Base-by-base conservation (phyloP, 2,797 vertebrate species). In the Triplophysa yarkandensis region DNA sequence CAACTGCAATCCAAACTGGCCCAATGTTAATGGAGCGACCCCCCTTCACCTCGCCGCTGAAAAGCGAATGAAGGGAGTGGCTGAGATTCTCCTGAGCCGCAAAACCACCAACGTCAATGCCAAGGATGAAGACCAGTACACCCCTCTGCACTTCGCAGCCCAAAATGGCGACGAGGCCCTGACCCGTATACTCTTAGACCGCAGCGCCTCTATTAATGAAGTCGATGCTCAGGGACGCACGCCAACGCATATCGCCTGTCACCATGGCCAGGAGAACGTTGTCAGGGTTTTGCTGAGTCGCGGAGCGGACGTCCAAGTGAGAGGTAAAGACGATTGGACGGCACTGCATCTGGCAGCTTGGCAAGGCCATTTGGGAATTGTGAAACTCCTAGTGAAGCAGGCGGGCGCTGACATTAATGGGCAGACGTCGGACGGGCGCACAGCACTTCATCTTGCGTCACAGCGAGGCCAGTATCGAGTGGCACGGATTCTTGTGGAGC, bases 81-180 rank as follows among this genome's bases (percentile, higher is more conserved):
- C 89, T 0, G 97, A 98, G 81, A 90, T 98, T 10, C 92, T 93
- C 80, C 87, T 93, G 0, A 88, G 95, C 72, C 92, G 95, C 1
- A 94, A 95, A 21, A 93, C 94, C 90, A 94, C 93, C 82, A 95
- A 95, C 0, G 86, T 98, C 69, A 96, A 98, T 0, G 95, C 95
- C 80, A 95, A 96, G 77, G 98, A 98, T 0, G 97, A 98, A 80
- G 98, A 99, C 88, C 96, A 94, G 84, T 98, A 96, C 92, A 99
- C 98, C 0, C 93, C 98, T n/a, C 90, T 99, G 74, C 98, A 99
- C 88, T 98, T 96, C 52, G 93, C 96, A 0, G 94, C 96, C 1
- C 98, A 98, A 84, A 97, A 95, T 0, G 96, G 96, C 0, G 96
- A 98, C 0, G 98, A 98, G 80, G 85, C 92, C 52, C 94, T 97